Conservation (phyloP, 2,113 vertebrate species). For the Etheostoma cragini region DNA sequence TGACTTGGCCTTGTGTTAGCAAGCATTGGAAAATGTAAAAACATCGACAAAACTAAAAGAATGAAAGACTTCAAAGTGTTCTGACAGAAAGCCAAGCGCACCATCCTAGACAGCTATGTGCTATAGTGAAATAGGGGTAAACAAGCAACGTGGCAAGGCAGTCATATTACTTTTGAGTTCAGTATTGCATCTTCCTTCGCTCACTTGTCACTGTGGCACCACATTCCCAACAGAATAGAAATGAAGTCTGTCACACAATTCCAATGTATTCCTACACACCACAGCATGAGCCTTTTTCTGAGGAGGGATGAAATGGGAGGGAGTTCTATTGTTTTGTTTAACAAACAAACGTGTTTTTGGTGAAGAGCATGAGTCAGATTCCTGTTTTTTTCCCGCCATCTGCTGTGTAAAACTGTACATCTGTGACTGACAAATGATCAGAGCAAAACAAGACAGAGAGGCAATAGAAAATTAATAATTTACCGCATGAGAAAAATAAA, state of each 20-base stretch:
- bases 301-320: neutral
- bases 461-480: neutral
- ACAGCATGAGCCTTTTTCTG: neutral
- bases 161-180: neutral
- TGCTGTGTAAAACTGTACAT: slow-evolving; percentile 28
- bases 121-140: neutral
- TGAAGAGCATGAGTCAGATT: slow-evolving; percentile 27
- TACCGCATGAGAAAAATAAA: neutral
- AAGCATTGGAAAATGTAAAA: neutral
- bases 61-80: neutral
- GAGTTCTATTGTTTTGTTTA: slow-evolving; percentile 21
- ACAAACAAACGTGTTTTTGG: slow-evolving; percentile 24
- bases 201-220: neutral
- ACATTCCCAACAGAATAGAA: neutral
- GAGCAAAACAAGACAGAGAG: neutral
- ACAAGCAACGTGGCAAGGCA: neutral
- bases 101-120: neutral
- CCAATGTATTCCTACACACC: neutral
- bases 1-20: neutral
- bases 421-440: neutral
- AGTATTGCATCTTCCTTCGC: neutral
- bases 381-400: slow-evolving; percentile 37
- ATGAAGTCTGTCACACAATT: neutral
- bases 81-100: neutral
- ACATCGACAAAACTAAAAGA: neutral